These are phyloP conservation scores for Steinernema hermaphroditum DNA, from an alignment of 2,888 invertebrate species.

Conservation along the genomic window DNA sequence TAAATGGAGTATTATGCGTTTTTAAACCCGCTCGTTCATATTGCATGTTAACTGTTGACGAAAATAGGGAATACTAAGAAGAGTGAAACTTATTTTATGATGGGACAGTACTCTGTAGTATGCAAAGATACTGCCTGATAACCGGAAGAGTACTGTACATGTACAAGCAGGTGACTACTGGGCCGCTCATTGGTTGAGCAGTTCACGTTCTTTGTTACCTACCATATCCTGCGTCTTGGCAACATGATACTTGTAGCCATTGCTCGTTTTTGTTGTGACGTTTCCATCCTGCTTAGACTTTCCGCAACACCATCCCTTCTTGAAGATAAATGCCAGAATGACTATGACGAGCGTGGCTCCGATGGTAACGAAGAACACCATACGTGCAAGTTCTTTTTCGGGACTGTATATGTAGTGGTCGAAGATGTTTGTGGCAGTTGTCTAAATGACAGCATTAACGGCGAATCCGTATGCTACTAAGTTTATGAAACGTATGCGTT, in stretches of 20 bases:
- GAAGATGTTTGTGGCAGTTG: not conserved
- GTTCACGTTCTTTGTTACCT: constrained; percentile 26
- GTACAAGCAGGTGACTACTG: not conserved
- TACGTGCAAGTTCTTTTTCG: not conserved
- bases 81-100: not conserved
- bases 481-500: too few relatives aligned
- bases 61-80: not conserved
- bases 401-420: constrained; percentile 22
- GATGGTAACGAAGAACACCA: constrained; percentile 19
- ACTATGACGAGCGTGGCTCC: constrained; percentile 13
- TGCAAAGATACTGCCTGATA: not conserved
- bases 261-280: constrained; percentile 30
- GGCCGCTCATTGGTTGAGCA: not conserved
- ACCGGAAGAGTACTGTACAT: constrained; percentile 24
- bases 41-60: constrained; percentile 1
- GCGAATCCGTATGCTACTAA: not conserved
- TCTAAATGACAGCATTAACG: not conserved
- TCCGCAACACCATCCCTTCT: constrained; percentile 2
- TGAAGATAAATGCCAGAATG: constrained; percentile 1
- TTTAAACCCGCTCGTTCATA: constrained; percentile 6
- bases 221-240: constrained; percentile 25
- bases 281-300: constrained; percentile 19
- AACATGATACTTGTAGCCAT: constrained; percentile 35
- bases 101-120: too few relatives aligned
- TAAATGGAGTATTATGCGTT: constrained; percentile 19